Evolutionary conservation across 2,888 invertebrate genomes (phyloP), one percentile per base, ranked within the genome.

Genomic region (Zaprionus obscuricornis): DNA sequence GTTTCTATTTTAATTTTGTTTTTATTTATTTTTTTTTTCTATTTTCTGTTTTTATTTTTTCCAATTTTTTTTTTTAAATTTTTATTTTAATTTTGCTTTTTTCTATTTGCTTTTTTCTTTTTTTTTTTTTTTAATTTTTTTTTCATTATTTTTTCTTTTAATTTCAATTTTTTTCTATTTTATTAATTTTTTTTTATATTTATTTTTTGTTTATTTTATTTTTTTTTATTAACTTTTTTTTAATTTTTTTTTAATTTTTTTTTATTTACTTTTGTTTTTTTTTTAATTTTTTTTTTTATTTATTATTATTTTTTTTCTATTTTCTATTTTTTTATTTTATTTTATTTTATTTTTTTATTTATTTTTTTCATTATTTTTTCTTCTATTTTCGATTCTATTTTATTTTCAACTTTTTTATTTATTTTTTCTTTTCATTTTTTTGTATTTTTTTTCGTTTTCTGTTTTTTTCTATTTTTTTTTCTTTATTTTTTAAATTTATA

Each of bases 61-160:
- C 7, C 39, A 11, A 24, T 33, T 31, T 50, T 57, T 36, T 36
- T 52, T 11, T 50, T 52, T 17, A 11, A 47, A 26, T 54, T 58
- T 37, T 10, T 34, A 40, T 52, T 31, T 57, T 54, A 24, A 17
- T n/a, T 58, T 45, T 34, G 27, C 45, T 42, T 50, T 51, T 14
- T 36, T 47, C 29, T 39, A n/a, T n/a, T n/a, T n/a, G n/a, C n/a
- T n/a, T n/a, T n/a, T n/a, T n/a, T n/a, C n/a, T n/a, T 51, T 47
- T 26, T 24, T 56, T 22, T 51, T 52, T 42, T 40, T 37, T 3
- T 43, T 51, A 18, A 40, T 47, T n/a, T n/a, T n/a, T n/a, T n/a
- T n/a, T n/a, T n/a, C n/a, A n/a, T n/a, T n/a, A n/a, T n/a, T 70
- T 70, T 70, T 60, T 70, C 43, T 69, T 69, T 69, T 70, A 70